These are phyloP conservation scores for Scytalopus superciliaris DNA, from an alignment of 2,113 vertebrate species.

Conservation along the genomic window DNA sequence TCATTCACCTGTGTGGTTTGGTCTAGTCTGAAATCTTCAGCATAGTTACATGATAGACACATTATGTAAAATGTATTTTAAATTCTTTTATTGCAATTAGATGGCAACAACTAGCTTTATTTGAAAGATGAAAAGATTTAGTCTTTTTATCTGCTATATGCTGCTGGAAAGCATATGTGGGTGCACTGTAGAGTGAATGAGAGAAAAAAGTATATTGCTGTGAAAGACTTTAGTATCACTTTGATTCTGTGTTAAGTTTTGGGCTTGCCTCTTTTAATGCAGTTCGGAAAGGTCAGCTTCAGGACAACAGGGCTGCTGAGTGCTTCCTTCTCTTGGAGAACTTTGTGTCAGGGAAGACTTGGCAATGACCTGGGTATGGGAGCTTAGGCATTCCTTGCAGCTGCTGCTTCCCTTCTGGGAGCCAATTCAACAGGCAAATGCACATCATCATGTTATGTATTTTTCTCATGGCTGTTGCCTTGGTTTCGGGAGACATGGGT, in stretches of 20 bases:
- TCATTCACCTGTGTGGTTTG: conserved; percentile 25
- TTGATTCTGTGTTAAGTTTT: neutral
- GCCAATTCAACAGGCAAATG: neutral
- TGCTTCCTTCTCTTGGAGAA: neutral
- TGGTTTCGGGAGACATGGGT: neutral
- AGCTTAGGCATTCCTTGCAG: neutral
- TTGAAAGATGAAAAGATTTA: neutral
- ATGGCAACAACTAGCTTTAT: neutral
- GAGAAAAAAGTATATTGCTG: neutral
- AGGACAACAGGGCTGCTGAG: neutral
- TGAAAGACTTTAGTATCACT: neutral
- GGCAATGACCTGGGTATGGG: neutral
- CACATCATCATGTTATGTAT: rapidly evolving
- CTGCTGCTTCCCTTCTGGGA: neutral
- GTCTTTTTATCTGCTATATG: neutral
- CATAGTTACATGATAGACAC: neutral
- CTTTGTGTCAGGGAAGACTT: neutral
- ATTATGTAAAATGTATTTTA: neutral
- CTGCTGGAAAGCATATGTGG: neutral
- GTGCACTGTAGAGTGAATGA: neutral
- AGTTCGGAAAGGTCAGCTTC: neutral
- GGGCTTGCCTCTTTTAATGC: neutral
- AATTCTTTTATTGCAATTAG: conserved; percentile 24
- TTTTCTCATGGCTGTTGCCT: neutral
- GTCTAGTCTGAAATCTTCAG: conserved; percentile 27